Base-by-base conservation (phyloP, 2,113 vertebrate species). In the Atherinomorus stipes region DNA sequence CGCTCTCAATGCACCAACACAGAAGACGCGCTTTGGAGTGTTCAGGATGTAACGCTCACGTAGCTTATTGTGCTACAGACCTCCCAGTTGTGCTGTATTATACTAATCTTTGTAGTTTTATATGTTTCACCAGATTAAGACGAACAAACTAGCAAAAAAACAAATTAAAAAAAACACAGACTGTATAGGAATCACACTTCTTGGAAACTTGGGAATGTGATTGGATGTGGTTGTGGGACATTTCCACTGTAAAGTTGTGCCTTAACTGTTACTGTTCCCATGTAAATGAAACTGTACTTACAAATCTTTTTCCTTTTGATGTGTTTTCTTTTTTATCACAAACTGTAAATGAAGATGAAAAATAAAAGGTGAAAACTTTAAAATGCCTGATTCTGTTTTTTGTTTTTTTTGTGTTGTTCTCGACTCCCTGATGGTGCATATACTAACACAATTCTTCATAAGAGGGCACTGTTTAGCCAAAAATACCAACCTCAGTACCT, bases 1-100 rank as follows among this genome's bases (percentile, higher is more conserved):
- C 11, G 93, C 96, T 2, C 94, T 99, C 59, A 99, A 99, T 0
- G 96, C 98, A 8, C 96, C 96, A 4, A 93, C 85, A 0, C 91
- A 94, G 93, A 98, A 95, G 92, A 98, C 98, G 1, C 90, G 91
- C 21, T 99, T 99, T 34, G 97, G 98, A n/a, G 89, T 98, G 78
- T 97, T 98, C 72, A 94, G 97, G 88, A 98, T 99, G 96, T 99
- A 88, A 94, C 42, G 18, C 22, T 73, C 18, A 11, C 51, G 19
- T 25, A 40, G 38, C 4, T 38, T 22, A 22, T 22, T 19, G 28
- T 53, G 61, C 15, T 1, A 59, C 28, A n/a, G 21, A 49, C 26
- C 51, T 7, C 5, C 16, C 44, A 19, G 31, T 44, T 59, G 13
- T 54, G 13, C 54, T 62, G 13, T 71, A 37, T n/a, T 31, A 21